A percentile compares a stretch with the other conserved stretches of the same genome.
Conservation (phyloP, 2,797 vertebrate genomes). For the Hoplostethus mediterraneus region DNA sequence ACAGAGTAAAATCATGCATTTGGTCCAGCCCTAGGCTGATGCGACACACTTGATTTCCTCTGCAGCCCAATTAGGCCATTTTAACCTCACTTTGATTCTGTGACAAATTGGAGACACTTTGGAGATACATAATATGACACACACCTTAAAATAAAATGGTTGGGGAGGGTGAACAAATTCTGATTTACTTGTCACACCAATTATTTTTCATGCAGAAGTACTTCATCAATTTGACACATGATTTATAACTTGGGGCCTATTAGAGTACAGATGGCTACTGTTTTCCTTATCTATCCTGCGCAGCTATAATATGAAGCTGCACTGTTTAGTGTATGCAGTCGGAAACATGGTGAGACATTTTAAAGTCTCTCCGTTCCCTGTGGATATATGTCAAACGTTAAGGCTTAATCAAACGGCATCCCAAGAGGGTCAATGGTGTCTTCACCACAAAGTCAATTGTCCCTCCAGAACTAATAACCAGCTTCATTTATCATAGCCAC, state of each 20-base stretch:
- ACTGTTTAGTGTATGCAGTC: conserved; percentile 28
- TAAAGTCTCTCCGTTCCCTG: background rate
- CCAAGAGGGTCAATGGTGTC: conserved; percentile 4
- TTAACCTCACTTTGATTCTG: conserved; percentile 70
- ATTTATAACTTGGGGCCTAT: conserved; percentile 51
- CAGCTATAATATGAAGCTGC: conserved; percentile 45
- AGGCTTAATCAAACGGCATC: conserved; percentile 32
- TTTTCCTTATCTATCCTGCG: conserved; percentile 43
- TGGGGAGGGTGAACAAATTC: conserved; percentile 54
- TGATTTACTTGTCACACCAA: conserved; percentile 69
- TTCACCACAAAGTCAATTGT: conserved; percentile 7
- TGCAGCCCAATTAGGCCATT: conserved; percentile 66
- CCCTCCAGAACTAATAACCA: conserved; percentile 25
- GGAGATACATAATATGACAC: conserved; percentile 65
- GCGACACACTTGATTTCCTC: conserved; percentile 63
- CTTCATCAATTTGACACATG: conserved; percentile 71
- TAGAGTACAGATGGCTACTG: conserved; percentile 45
- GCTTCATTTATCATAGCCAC: conserved; percentile 32
- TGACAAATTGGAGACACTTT: conserved; percentile 75
- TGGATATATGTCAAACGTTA: conserved; percentile 3
- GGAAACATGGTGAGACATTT: conserved; percentile 9
- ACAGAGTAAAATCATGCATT: conserved; percentile 36
- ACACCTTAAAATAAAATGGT: conserved; percentile 66
- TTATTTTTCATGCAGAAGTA: conserved; percentile 68
- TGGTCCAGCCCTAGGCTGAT: conserved; percentile 51